Percentiles rank a stretch among this genome's conserved stretches.
Evolutionary conservation across 2,888 invertebrate species (phyloP).

Genomic region (Abscondita cerata): DNA sequence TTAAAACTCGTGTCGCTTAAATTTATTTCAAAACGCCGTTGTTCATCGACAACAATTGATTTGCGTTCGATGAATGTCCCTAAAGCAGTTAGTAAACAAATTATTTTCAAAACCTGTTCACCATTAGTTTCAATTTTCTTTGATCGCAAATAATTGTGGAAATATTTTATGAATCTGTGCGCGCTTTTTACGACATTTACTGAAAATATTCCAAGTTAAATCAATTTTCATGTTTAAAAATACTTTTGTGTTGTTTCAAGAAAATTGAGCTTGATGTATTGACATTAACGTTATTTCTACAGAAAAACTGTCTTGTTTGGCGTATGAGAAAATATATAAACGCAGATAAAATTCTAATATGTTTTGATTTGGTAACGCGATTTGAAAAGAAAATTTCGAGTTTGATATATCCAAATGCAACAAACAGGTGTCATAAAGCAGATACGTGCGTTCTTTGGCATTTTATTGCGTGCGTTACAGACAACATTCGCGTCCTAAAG

Average conservation of each 20-base stretch:
- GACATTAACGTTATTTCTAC: background rate
- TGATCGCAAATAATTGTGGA: too few species aligned
- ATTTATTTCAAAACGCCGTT: too few species aligned
- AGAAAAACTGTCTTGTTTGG: background rate
- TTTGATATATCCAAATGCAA: constrained; percentile 40
- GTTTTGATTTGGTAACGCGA: constrained; percentile 28
- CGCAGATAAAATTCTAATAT: constrained; percentile 23
- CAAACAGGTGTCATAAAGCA: constrained; percentile 52
- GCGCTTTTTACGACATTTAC: too few species aligned
- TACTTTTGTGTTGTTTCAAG: background rate
- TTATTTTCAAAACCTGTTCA: too few species aligned
- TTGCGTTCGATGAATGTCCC: too few species aligned
- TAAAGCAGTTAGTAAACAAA: too few species aligned
- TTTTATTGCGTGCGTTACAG: constrained; percentile 38
- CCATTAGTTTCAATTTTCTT: too few species aligned
- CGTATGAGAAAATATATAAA: constrained; percentile 5
- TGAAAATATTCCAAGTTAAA: too few species aligned
- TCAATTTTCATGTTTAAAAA: too few species aligned
- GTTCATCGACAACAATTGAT: too few species aligned
- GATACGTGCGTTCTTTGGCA: constrained; percentile 46
- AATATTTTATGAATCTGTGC: too few species aligned
- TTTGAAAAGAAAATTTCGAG: constrained; percentile 27
- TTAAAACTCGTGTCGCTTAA: too few species aligned
- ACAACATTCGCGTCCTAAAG: constrained; percentile 22
- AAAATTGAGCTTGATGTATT: constrained; percentile 5